These are phyloP conservation scores for Tarsius wallacei DNA, from an alignment of 2,797 vertebrate species.

Conservation along the genomic window DNA sequence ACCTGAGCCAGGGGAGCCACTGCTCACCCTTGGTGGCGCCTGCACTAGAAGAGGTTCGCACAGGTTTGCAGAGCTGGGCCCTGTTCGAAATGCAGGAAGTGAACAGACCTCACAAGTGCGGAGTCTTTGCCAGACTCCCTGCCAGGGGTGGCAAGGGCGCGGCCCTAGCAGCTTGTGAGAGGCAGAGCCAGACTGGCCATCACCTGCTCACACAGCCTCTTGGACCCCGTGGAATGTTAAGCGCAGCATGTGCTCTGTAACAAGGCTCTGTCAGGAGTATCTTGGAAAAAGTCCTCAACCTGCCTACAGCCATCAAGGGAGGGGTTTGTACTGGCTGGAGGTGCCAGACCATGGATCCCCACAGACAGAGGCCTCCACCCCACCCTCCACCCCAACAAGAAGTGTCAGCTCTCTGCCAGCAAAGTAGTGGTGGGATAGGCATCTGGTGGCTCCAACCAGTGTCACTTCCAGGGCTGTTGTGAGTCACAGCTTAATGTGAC, in stretches of 20 bases:
- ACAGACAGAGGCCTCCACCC: neutral
- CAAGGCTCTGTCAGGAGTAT: neutral
- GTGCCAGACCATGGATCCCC: neutral
- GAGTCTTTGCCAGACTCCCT: neutral
- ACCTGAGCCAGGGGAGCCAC: neutral
- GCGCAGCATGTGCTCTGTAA: neutral
- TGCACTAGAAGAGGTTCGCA: neutral
- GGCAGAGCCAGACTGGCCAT: neutral
- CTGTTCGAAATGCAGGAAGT: neutral
- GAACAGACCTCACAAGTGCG: neutral
- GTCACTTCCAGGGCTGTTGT: neutral
- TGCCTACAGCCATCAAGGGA: neutral
- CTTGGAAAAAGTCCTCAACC: neutral
- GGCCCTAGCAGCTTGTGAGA: neutral
- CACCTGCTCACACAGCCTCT: neutral
- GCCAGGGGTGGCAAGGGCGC: neutral
- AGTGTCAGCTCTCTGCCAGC: neutral
- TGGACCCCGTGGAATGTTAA: neutral
- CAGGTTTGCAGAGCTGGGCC: neutral
- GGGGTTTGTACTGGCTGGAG: neutral
- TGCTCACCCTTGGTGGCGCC: neutral
- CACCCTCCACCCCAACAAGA: neutral
- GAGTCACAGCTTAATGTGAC: neutral
- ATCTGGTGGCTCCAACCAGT: neutral
- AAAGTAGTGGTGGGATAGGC: neutral